Evolutionary conservation across 2,113 vertebrate species (phyloP), one percentile per base, ranked within the genome.

Genomic region (Desmodus rotundus): DNA sequence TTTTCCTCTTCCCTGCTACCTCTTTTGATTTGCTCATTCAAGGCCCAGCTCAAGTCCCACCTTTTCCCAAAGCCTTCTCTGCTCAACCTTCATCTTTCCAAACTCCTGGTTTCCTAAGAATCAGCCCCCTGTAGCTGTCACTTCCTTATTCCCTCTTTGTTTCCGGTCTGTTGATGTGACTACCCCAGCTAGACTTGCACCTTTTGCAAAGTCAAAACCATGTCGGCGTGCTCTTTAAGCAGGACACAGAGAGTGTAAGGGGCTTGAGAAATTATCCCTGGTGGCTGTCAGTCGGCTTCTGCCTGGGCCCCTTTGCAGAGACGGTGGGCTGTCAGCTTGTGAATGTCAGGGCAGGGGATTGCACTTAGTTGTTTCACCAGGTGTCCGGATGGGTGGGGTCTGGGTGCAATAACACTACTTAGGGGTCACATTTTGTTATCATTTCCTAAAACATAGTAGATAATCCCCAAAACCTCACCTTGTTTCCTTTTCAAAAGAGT

Each of bases 281-380:
- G 17, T 20, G 61, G 14, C n/a, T 38, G 22, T 8, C 54, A 19
- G 26, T 52, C 10, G 4, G 5, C 15, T 20, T 26, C 47, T 45
- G 9, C 87, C 43, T 50, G 61, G 54, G 61, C 28, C 24, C 1
- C 0, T 9, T 6, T 43, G 56, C 12, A 33, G 68, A 3, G 10
- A 3, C 0, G 19, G 1, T 0, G 1, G 22, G 14, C 7, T 20
- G 36, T 67, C 28, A 43, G 38, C n/a, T 5, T 26, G 33, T 33
- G 38, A 76, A 0, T 6, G 10, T 52, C 70, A 76, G 43, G 52
- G 3, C 41, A 52, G 54, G 45, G 28, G 36, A 36, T 26, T 2
- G 0, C 1, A 13, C n/a, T 22, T 16, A 36, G 31, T 4, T 65
- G 4, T 58, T 68, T 81, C 26, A 28, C 43, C 16, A 7, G 17